phyloP scores from a whole-genome alignment of 1,140 invertebrate genomes.

The Zeugodacus cucurbitae region DNA sequence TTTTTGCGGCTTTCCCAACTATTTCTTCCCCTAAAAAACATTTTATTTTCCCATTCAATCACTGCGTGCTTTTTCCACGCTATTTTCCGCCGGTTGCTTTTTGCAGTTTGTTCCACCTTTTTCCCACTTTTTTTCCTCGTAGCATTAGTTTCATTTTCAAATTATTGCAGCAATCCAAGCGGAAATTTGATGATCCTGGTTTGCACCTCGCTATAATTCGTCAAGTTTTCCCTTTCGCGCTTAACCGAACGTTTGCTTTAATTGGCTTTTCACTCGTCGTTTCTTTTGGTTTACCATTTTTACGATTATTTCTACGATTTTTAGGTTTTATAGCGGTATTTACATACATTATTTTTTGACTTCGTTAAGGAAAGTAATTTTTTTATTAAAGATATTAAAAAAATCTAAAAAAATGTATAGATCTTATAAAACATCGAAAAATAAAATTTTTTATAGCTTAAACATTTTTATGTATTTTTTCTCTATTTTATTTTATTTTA shows the following conservation, averaged over 20 bases:
- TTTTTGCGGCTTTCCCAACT: not conserved
- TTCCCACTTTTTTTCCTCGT: not conserved
- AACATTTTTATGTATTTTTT: no score
- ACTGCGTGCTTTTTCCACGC: not conserved
- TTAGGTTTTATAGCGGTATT: not conserved
- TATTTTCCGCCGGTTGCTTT: not conserved
- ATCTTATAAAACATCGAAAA: not conserved
- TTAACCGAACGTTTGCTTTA: conserved; percentile 32
- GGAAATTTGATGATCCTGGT: conserved; percentile 30
- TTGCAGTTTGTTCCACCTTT: not conserved
- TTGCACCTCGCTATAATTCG: conserved; percentile 6
- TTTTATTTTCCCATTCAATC: not conserved
- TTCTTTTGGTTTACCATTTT: not conserved
- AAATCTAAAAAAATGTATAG: not conserved
- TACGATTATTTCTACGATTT: not conserved
- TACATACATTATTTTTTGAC: no score
- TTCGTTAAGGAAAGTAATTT: not conserved
- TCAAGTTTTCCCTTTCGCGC: conserved; percentile 31
- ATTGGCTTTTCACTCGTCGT: not conserved
- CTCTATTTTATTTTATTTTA: no score
- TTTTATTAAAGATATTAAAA: not conserved
- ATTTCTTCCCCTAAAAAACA: not conserved
- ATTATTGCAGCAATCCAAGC: conserved; percentile 27
- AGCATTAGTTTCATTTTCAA: conserved; percentile 19
- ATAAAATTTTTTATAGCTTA: no score